Base-by-base conservation (phyloP, 2,797 vertebrate genomes). In the Glossophaga mutica region DNA sequence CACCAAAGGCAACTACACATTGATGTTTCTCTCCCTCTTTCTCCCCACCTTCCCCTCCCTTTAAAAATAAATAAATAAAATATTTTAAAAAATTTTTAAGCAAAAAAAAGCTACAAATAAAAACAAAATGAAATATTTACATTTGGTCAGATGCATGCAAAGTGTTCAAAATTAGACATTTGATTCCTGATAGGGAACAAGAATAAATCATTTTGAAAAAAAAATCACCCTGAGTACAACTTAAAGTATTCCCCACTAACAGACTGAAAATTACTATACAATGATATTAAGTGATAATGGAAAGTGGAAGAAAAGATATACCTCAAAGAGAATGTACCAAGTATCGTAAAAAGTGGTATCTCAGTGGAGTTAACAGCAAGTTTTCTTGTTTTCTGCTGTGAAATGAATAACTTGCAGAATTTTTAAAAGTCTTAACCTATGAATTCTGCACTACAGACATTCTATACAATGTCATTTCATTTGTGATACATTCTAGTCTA, bases 81-180 rank as follows among this genome's bases (percentile, higher is more conserved):
- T 57, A 22, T 57, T 59, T 65, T n/a, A n/a, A 6, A 65, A 82
- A 87, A 46, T 12, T 2, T 52, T n/a, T 70, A 96, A 91, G 44
- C 15, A 92, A 90, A 68, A 90, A 59, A 91, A 68, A 32, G 16
- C 21, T 21, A 74, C 29, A 79, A 50, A 83, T 44, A 78, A 81
- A 96, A 89, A 59, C 48, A 88, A 95, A 82, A 94, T 44, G 7
- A 94, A 90, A 21, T 62, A 16, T 78, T 92, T 77, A 88, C 21
- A 70, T 87, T 46, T 44, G 39, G 76, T 90, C 18, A 39, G 42
- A 94, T 82, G 87, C 14, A 73, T 94, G 22, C 52, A 78, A 97
- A 93, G 14, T 82, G 67, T 79, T 93, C 59, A 82, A 70, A 93
- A 42, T 74, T 26, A 85, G 52, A 55, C 55, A 86, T 34, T 32